A percentile compares a stretch with the other conserved stretches of the same genome.
Conservation (phyloP, 2,797 vertebrate species). For the Xenopus petersii region DNA sequence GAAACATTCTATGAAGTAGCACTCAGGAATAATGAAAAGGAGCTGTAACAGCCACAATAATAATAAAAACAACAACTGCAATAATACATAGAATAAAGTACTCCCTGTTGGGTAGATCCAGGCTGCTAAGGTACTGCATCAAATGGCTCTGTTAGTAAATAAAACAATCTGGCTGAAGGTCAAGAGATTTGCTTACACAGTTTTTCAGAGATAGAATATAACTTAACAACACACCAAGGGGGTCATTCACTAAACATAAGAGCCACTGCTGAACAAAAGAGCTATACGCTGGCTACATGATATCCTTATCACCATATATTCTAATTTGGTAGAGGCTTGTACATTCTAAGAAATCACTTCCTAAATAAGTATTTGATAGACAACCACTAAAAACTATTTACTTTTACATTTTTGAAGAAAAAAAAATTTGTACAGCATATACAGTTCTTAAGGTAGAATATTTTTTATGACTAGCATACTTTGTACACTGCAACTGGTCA, state of each 20-base stretch:
- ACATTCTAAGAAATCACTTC: too few species aligned
- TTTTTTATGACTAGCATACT: too few species aligned
- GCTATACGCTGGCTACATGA: too few species aligned
- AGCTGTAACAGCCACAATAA: slow-evolving; percentile 42
- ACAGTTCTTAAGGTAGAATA: too few species aligned
- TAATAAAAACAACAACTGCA: slow-evolving; percentile 45
- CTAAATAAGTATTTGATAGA: too few species aligned
- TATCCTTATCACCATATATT: too few species aligned
- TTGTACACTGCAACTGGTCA: too few species aligned
- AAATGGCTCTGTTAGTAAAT: slow-evolving; percentile 34
- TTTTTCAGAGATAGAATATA: slow-evolving; percentile 33
- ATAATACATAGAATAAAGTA: slow-evolving; percentile 43
- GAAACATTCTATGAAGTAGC: slow-evolving; percentile 39
- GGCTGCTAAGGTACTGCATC: slow-evolving; percentile 32
- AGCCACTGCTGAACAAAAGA: too few species aligned
- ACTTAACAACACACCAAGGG: slow-evolving; percentile 29
- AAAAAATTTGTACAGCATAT: too few species aligned
- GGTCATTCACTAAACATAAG: slow-evolving; percentile 22
- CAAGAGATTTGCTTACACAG: slow-evolving; percentile 31
- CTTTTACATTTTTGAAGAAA: too few species aligned
- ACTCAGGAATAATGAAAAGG: slow-evolving; percentile 41
- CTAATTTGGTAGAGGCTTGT: too few species aligned
- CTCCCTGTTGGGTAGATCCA: slow-evolving; percentile 39
- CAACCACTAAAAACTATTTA: too few species aligned
- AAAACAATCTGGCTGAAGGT: slow-evolving; percentile 34